Evolutionary conservation across 2,113 vertebrate genomes (phyloP).

Genomic region (Hirundichthys speculiger): DNA sequence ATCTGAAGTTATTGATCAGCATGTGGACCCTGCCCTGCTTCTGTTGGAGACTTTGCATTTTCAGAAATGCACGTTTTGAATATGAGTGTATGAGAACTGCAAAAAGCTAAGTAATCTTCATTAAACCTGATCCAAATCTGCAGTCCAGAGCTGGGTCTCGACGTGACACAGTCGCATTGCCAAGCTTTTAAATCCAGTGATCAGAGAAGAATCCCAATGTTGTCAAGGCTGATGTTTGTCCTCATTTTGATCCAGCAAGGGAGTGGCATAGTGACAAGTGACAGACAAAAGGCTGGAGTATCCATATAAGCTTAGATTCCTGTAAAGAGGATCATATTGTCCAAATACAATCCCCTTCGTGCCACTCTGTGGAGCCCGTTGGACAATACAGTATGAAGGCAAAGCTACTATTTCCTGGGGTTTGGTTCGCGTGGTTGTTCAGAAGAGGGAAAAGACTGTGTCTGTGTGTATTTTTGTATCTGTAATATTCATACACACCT

Average conservation of each 20-base stretch:
- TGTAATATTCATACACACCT: no score
- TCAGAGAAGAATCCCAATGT: constrained; percentile 27
- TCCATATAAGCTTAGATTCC: constrained; percentile 35
- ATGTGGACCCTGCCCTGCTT: constrained; percentile 1
- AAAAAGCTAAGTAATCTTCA: not conserved
- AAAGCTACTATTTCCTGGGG: not conserved
- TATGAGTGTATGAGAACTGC: no score
- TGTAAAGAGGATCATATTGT: constrained; percentile 44
- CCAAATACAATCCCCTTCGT: constrained; percentile 30
- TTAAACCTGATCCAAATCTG: constrained; percentile 27
- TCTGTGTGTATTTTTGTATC: no score
- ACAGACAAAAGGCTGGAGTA: constrained; percentile 4
- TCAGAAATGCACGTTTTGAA: no score
- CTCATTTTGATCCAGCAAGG: constrained; percentile 37
- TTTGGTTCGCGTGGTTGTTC: no score
- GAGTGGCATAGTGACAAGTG: constrained; percentile 8
- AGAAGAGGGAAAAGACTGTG: no score
- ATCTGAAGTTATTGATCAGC: constrained; percentile 5
- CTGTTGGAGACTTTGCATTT: not conserved
- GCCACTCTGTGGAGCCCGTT: constrained; percentile 9
- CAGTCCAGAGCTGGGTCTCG: constrained; percentile 11
- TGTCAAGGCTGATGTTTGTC: constrained; percentile 45
- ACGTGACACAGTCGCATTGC: constrained; percentile 21
- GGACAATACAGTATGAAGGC: not conserved
- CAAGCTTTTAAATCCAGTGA: constrained; percentile 23